Evolutionary conservation across 1,140 invertebrate species (phyloP), one percentile per base, ranked within the genome.

Genomic region (Ganaspis sp.): DNA sequence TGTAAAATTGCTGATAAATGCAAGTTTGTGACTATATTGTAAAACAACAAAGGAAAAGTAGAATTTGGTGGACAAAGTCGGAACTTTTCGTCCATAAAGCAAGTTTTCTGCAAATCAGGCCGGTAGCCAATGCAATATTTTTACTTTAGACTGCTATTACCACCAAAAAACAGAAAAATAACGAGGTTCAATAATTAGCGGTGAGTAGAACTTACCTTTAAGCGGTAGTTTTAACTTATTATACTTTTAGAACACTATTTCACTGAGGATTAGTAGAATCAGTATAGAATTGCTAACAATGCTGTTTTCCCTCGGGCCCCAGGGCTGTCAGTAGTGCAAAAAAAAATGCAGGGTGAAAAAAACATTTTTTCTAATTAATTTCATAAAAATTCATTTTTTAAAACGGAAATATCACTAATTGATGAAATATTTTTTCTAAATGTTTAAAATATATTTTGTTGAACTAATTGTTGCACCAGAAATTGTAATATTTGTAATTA

Each of bases 261-360:
- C 72, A 58, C 17, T 64, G 19, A 11, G 34, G 54, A 58, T 76
- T 58, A 34, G 2, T 37, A 21, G 12, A n/a, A 73, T 76, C 34
- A 74, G 71, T 38, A n/a, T n/a, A 29, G 26, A 9, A 42, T 12
- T 4, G 40, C 11, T 53, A 58, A 70, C n/a, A 21, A 12, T 53
- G 29, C 21, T 15, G 5, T 49, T 49, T 84, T 81, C 82, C 79
- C 81, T 76, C 82, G 79, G 83, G 83, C 83, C 79, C 81, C 81
- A 74, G 4, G 37, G 17, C 9, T 17, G 58, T 64, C 58, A 64
- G n/a, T 64, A 64, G 26, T 11, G 54, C 15, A 21, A 58, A 19
- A 64, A 29, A 34, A 54, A 54, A 34, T 12, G 29, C 11, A 21
- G 58, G 58, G 58, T 64, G 53, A 23, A 23, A 29, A 34, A 29